Conservation (phyloP, 2,797 vertebrate species). For the Chelonia mydas region DNA sequence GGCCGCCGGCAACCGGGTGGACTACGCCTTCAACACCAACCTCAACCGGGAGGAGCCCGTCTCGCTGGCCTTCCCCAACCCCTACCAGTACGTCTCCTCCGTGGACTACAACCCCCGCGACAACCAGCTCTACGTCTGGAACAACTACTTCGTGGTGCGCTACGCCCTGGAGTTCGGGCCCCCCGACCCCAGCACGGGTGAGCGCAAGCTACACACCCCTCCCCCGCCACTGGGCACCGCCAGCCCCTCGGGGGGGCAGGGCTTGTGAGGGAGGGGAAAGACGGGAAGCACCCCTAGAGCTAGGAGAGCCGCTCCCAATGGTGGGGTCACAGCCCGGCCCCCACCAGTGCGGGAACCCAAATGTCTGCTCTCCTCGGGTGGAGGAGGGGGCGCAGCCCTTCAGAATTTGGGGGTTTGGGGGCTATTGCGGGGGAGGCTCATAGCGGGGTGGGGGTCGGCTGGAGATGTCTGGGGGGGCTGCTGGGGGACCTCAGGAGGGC, state of each 20-base stretch:
- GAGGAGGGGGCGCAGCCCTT: too few relatives aligned
- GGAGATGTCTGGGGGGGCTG: rapidly evolving
- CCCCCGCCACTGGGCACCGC: rapidly evolving
- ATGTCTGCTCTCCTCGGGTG: too few relatives aligned
- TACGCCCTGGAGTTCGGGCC: slow-evolving; percentile 92
- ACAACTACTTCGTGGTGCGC: slow-evolving; percentile 94
- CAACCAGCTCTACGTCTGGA: slow-evolving; percentile 97
- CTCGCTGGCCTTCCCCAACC: slow-evolving; percentile 92
- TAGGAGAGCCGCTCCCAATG: too few relatives aligned
- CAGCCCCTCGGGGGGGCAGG: background rate
- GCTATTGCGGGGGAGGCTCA: too few relatives aligned
- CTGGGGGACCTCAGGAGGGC: too few relatives aligned
- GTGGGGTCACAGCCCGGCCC: too few relatives aligned
- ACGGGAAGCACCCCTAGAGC: too few relatives aligned
- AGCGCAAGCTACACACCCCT: slow-evolving; percentile 21
- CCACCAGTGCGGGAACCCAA: too few relatives aligned
- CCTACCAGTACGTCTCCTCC: slow-evolving; percentile 94
- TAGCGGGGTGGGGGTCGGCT: too few relatives aligned
- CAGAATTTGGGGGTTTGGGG: too few relatives aligned
- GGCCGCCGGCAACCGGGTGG: slow-evolving; percentile 89
- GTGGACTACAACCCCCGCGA: slow-evolving; percentile 96
- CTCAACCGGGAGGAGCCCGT: slow-evolving; percentile 86
- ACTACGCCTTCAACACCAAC: slow-evolving; percentile 94
- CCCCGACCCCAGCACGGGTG: slow-evolving; percentile 88
- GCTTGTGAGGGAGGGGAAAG: background rate